These are phyloP conservation scores for Coendou prehensilis DNA, from an alignment of 2,797 vertebrate genomes.

Conservation along the genomic window DNA sequence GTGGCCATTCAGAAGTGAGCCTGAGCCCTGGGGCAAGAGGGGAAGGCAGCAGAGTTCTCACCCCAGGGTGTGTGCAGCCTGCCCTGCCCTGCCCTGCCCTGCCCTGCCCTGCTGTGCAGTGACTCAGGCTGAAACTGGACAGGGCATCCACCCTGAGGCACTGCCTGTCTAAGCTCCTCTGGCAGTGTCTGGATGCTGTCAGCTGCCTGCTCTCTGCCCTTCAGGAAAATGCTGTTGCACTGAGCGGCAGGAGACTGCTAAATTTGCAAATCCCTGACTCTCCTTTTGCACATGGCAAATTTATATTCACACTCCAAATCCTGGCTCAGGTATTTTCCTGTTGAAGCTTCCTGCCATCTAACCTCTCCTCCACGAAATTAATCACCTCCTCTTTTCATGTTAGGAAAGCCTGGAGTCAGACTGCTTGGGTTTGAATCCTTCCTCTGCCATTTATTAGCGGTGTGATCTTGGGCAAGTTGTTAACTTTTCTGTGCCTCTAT, in stretches of 20 bases:
- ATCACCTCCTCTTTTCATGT: not conserved
- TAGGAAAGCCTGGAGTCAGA: not conserved
- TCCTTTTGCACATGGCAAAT: not conserved
- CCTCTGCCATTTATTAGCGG: not conserved
- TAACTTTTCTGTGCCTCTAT: conserved; percentile 43
- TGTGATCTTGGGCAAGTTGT: not conserved
- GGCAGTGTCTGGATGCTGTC: not conserved
- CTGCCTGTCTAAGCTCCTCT: not conserved
- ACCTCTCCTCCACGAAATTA: not conserved
- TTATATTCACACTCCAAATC: conserved; percentile 26
- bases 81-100: not conserved
- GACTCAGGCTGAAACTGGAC: conserved; percentile 70
- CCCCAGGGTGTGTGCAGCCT: not conserved
- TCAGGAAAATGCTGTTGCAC: not conserved
- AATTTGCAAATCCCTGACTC: not conserved
- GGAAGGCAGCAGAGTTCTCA: not conserved
- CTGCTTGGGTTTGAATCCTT: conserved; percentile 34
- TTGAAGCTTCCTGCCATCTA: not conserved
- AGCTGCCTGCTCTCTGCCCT: not conserved
- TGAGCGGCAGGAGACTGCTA: not conserved
- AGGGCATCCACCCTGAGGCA: not conserved
- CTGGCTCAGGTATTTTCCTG: not conserved
- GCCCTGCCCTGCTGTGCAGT: not conserved
- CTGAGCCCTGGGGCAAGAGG: not conserved
- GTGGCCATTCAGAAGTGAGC: not conserved